phyloP scores from a whole-genome alignment of 2,797 vertebrate species.

The Hapalemur alaotrensis region DNA sequence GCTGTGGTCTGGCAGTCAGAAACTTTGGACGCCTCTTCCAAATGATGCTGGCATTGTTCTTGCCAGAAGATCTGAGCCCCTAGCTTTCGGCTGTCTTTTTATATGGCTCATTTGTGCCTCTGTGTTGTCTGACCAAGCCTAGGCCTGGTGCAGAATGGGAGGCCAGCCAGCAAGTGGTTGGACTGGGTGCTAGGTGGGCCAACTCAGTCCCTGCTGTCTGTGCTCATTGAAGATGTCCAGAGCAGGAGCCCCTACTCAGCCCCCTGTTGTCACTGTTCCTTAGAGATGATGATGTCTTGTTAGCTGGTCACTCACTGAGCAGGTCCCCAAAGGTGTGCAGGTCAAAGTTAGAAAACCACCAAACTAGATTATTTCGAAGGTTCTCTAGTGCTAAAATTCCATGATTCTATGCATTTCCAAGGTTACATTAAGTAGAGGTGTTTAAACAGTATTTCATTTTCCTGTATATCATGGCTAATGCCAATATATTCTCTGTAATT shows the following conservation, averaged over 20 bases:
- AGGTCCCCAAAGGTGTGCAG: background rate
- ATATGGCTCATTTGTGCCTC: background rate
- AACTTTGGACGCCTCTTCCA: background rate
- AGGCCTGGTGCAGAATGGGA: background rate
- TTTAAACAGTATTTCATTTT: slow-evolving; percentile 28
- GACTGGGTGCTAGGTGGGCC: background rate
- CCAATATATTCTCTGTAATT: background rate
- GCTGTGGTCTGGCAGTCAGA: background rate
- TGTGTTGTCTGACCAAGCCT: background rate
- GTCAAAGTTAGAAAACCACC: background rate
- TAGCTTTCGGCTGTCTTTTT: background rate
- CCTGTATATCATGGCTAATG: background rate
- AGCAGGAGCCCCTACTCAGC: background rate
- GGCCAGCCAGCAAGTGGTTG: background rate
- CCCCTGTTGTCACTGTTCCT: background rate
- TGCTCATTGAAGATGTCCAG: background rate
- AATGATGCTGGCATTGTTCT: background rate
- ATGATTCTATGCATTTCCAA: background rate
- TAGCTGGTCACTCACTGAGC: background rate
- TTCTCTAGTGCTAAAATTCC: background rate
- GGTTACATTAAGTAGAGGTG: background rate
- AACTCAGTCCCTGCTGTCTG: background rate
- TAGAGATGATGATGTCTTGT: background rate
- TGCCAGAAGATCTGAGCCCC: background rate
- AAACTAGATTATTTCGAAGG: background rate